Conservation (phyloP, 2,888 invertebrate species). For the Elaeidobius kamerunicus region DNA sequence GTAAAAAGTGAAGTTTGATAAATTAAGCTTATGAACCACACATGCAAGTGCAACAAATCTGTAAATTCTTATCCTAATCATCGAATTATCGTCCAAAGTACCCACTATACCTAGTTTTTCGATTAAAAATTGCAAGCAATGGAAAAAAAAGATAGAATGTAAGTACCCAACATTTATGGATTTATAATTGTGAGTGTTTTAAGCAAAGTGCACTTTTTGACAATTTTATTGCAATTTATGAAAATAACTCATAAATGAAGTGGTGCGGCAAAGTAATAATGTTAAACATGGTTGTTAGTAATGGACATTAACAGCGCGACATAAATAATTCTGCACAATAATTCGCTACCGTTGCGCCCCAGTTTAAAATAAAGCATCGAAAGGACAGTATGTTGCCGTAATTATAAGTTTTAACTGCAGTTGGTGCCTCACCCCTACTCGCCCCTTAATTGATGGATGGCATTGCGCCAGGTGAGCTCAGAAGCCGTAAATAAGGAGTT, state of each 20-base stretch:
- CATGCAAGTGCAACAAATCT: too few relatives aligned
- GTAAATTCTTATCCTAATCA: too few relatives aligned
- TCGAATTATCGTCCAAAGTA: too few relatives aligned
- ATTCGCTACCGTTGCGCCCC: constrained; percentile 25
- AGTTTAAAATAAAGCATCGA: constrained; percentile 27
- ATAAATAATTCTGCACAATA: constrained; percentile 32
- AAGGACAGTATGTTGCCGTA: constrained; percentile 26
- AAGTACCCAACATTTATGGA: too few relatives aligned
- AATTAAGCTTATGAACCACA: too few relatives aligned
- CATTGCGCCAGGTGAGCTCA: constrained; percentile 24
- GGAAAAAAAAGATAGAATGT: too few relatives aligned
- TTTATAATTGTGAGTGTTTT: too few relatives aligned
- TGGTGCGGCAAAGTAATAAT: constrained; percentile 17
- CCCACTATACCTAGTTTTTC: too few relatives aligned
- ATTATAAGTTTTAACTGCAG: constrained; percentile 27
- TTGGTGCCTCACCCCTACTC: constrained; percentile 12
- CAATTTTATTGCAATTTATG: not conserved
- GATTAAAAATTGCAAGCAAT: too few relatives aligned
- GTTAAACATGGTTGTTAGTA: constrained; percentile 30
- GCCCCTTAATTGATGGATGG: constrained; percentile 21
- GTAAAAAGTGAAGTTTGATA: too few relatives aligned
- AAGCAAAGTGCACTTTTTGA: too few relatives aligned
- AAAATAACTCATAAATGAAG: constrained; percentile 22
- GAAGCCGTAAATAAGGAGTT: constrained; percentile 21
- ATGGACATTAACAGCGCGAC: constrained; percentile 31